phyloP scores from a whole-genome alignment of 2,797 vertebrate species.

The Caiman crocodilus region DNA sequence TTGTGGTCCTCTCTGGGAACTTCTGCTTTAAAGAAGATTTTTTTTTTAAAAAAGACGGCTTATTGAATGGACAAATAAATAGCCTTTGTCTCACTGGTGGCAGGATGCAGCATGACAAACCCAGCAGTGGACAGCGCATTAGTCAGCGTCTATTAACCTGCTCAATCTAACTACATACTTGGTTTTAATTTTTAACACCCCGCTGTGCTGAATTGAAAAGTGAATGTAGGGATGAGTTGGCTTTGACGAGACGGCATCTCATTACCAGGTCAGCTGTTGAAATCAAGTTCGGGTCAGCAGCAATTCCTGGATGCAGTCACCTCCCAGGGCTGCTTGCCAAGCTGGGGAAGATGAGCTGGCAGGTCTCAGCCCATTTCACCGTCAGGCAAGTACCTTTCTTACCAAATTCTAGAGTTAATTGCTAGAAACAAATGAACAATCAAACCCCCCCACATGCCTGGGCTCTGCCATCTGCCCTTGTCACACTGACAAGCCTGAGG shows the following conservation, averaged over 20 bases:
- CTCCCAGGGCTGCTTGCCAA: neutral
- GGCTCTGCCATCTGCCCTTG: too few relatives aligned
- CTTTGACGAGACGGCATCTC: neutral
- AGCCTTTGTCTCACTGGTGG: neutral
- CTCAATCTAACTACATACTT: neutral
- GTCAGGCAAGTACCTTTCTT: too few relatives aligned
- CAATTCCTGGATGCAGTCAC: too few relatives aligned
- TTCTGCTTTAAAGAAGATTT: neutral
- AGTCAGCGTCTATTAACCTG: neutral
- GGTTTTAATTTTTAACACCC: neutral
- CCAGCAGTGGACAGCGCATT: neutral
- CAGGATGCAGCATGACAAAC: fast-evolving
- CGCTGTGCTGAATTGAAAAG: neutral
- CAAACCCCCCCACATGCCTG: too few relatives aligned
- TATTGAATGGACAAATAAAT: neutral
- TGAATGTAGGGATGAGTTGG: neutral
- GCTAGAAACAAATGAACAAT: too few relatives aligned
- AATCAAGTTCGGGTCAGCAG: neutral
- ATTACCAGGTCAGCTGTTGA: neutral
- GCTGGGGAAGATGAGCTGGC: neutral
- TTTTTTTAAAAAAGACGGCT: neutral
- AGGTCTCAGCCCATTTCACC: too few relatives aligned
- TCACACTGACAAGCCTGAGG: too few relatives aligned
- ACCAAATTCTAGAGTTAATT: too few relatives aligned
- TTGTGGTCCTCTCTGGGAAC: fast-evolving